Evolutionary conservation across 2,888 invertebrate species (phyloP), one percentile per base, ranked within the genome.

Genomic region (Harmothoe impar): DNA sequence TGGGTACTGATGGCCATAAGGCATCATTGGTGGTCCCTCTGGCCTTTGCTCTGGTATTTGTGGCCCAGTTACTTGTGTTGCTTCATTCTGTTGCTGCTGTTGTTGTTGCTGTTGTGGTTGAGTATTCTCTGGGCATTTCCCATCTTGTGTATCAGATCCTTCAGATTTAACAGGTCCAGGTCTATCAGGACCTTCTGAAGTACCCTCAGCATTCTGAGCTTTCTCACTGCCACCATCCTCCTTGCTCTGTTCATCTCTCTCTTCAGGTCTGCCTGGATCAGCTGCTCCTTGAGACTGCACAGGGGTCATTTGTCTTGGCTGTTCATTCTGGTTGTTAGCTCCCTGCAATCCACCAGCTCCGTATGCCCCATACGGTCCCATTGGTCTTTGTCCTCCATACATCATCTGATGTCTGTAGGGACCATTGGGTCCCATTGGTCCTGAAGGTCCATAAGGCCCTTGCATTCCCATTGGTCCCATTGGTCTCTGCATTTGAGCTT

Each of bases 381-480:
- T 62, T 35, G 54, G 72, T 20, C 62, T 35, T 56, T 62, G 62
- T n/a, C 29, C 29, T 1, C 23, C 35, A 29, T 51, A 54, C 31
- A 29, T 68, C 89, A 89, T 62, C 72, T 62, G 89, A 33, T 89
- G 89, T 25, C 68, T 43, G n/a, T 31, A 29, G 15, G 89, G 89
- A 35, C n/a, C 33, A 43, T 43, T n/a, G 25, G 35, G 25, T 78
- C 78, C 78, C 31, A 35, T 25, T 29, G 20, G 78, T 29, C 78
- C 25, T 29, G 35, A 20, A 78, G 31, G 78, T 85, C 43, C 85
- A 51, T 85, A 85, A 25, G 43, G 51, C 20, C 85, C 85, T 43
- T 85, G 85, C 17, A 33, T 51, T 35, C 43, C 85, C 23, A 25
- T 78, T 72, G 77, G 77, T 72, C 77, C 77, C 77, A 72, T 72